Evolutionary conservation across 2,888 invertebrate species (phyloP).

Genomic region (Abrostola tripartita): DNA sequence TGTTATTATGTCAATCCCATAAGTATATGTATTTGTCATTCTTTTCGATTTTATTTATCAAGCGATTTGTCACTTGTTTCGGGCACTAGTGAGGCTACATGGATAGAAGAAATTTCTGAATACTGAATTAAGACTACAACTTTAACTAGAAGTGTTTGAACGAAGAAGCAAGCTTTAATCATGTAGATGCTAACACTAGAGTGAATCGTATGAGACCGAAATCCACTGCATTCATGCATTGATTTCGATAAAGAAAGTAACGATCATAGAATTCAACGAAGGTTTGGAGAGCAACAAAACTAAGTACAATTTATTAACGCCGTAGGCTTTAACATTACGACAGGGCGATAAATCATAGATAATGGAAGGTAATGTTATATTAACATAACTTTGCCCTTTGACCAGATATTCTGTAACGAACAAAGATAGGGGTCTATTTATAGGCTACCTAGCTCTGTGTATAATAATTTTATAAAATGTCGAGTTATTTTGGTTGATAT

Average conservation of each 20-base stretch:
- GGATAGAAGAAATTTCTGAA: no score
- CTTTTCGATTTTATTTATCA: no score
- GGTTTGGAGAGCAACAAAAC: not conserved
- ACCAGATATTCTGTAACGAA: conserved; percentile 35
- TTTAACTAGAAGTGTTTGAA: no score
- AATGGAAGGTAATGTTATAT: conserved; percentile 66
- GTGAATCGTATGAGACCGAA: no score
- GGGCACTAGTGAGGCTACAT: no score
- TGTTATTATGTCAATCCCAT: no score
- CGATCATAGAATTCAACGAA: not conserved
- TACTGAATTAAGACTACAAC: no score
- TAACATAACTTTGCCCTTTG: conserved; percentile 69
- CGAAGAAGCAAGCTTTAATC: no score
- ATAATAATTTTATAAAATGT: conserved; percentile 1
- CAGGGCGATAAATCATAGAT: conserved; percentile 67
- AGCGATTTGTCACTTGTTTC: no score
- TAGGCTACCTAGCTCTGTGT: conserved; percentile 3
- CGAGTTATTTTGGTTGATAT: not conserved
- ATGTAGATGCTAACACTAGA: no score
- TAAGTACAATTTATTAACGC: conserved; percentile 5
- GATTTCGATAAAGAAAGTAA: not conserved
- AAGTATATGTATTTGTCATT: no score
- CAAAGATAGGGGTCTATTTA: conserved; percentile 23
- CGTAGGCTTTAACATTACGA: conserved; percentile 9
- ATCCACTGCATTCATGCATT: not conserved